Conservation (phyloP, 2,797 vertebrate genomes). For the Tapirus indicus region DNA sequence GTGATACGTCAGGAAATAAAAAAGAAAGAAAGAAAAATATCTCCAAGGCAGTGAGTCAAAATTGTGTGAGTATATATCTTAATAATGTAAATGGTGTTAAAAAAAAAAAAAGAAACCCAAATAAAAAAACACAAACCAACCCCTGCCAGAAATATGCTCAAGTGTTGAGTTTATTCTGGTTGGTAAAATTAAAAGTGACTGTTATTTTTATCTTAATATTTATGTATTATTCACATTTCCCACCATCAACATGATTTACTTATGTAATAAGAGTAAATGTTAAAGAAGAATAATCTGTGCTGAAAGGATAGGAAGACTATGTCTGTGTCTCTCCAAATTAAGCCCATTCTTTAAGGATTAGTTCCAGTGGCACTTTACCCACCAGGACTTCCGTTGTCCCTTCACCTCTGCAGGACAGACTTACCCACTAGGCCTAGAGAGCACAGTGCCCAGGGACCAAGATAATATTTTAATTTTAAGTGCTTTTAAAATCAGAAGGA, state of each 20-base stretch:
- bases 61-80: background rate
- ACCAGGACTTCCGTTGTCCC: background rate
- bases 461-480: conserved; percentile 15
- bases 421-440: background rate
- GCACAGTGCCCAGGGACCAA: background rate
- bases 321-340: background rate
- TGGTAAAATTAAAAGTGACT: conserved; percentile 39
- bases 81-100: background rate
- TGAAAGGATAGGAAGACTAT: background rate
- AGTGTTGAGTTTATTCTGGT: background rate
- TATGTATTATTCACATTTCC: conserved; percentile 5
- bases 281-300: background rate
- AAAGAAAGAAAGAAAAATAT: background rate
- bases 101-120: background rate
- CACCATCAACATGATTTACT: conserved; percentile 43
- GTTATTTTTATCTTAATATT: conserved; percentile 64
- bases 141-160: background rate
- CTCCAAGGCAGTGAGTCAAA: background rate
- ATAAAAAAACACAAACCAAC: background rate
- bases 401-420: background rate
- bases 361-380: background rate
- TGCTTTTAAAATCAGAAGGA: background rate
- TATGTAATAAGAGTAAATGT: conserved; percentile 53
- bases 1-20: background rate
- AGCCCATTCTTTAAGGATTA: conserved; percentile 27